phyloP scores from a whole-genome alignment of 2,888 invertebrate species.

The Diarsia dahlii region DNA sequence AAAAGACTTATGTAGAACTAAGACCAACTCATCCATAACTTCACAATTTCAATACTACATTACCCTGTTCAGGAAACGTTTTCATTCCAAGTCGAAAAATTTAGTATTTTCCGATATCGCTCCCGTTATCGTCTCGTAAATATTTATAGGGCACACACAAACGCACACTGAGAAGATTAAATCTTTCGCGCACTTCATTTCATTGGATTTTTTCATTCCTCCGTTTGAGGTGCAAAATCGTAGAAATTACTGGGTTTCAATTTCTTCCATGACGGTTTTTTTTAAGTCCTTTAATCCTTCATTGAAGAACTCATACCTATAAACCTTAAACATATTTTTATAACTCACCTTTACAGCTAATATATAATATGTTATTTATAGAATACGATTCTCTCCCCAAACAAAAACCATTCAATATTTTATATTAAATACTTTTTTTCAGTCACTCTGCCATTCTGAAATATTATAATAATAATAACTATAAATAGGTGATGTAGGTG shows the following conservation, averaged over 20 bases:
- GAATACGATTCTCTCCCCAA: background rate
- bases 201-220: constrained; percentile 63
- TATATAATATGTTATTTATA: background rate
- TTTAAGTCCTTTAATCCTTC: background rate
- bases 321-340: too few relatives aligned
- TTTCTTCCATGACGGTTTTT: constrained; percentile 10
- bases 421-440: background rate
- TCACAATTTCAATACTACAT: constrained; percentile 13
- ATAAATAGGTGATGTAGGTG: too few relatives aligned
- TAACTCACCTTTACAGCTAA: too few relatives aligned
- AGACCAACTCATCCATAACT: background rate
- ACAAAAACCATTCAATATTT: background rate
- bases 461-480: too few relatives aligned
- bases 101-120: constrained; percentile 69
- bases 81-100: constrained; percentile 49
- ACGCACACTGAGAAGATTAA: constrained; percentile 70
- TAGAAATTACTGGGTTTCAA: constrained; percentile 17
- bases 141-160: constrained; percentile 74
- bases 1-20: background rate
- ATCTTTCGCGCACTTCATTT: constrained; percentile 70
- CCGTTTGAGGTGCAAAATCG: constrained; percentile 62
- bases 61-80: constrained; percentile 28
- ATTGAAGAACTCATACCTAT: background rate
- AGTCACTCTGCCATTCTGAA: background rate
- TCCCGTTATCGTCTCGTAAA: constrained; percentile 74